Evolutionary conservation across 1,140 invertebrate species (phyloP).

Genomic region (Drosophila kanapiae): DNA sequence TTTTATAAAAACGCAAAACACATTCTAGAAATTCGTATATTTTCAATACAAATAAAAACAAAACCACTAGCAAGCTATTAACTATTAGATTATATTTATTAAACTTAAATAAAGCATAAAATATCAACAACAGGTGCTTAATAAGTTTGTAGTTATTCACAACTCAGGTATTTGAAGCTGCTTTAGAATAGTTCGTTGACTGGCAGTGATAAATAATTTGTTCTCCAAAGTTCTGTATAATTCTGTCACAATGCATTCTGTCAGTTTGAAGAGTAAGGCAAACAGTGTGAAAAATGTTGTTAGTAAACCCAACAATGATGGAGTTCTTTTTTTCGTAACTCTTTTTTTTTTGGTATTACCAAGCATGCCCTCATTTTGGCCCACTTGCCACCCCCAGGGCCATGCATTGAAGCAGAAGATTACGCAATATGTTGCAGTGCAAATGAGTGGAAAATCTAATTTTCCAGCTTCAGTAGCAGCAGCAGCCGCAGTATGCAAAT

Average conservation of each 20-base stretch:
- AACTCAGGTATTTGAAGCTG: background rate
- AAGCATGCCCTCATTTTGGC: constrained; percentile 38
- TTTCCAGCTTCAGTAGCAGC: constrained; percentile 49
- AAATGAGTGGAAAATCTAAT: constrained; percentile 79
- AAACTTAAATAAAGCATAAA: background rate
- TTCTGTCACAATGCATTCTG: constrained; percentile 35
- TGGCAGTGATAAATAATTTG: constrained; percentile 18
- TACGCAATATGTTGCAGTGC: constrained; percentile 74
- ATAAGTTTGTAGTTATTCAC: background rate
- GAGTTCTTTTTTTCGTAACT: constrained; percentile 33
- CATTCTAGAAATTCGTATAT: background rate
- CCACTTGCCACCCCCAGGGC: constrained; percentile 33
- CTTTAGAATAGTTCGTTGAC: constrained; percentile 1
- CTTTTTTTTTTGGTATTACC: constrained; percentile 19
- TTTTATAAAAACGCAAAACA: background rate
- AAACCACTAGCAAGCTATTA: too few relatives aligned
- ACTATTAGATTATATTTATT: too few relatives aligned
- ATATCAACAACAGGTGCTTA: background rate
- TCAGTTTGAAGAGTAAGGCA: constrained; percentile 41
- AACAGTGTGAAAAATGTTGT: constrained; percentile 51
- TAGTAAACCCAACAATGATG: constrained; percentile 48
- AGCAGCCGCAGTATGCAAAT: constrained; percentile 50
- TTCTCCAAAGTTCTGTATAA: constrained; percentile 22
- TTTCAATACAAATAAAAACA: too few relatives aligned
- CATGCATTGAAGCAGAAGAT: constrained; percentile 75